phyloP scores from a whole-genome alignment of 2,113 vertebrate genomes.

The Thalassoma bifasciatum region DNA sequence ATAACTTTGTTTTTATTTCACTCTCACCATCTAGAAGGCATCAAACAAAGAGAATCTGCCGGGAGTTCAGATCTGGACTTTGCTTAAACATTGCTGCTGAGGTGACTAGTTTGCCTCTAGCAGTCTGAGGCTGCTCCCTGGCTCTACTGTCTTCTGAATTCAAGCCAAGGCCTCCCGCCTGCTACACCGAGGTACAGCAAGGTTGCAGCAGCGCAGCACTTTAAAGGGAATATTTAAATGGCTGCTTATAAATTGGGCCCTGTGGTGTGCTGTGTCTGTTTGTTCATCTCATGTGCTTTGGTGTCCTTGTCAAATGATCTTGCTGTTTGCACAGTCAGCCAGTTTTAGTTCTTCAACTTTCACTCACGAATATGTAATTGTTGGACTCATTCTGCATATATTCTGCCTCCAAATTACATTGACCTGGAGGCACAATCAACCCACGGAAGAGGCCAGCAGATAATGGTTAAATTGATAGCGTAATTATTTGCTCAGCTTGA shows the following conservation, averaged over 20 bases:
- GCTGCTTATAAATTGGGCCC: slow-evolving; percentile 59
- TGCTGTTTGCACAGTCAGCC: slow-evolving; percentile 33
- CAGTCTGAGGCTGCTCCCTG: slow-evolving; percentile 34
- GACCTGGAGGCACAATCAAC: slow-evolving; percentile 40
- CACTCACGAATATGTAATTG: slow-evolving; percentile 1
- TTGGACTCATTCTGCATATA: slow-evolving; percentile 14
- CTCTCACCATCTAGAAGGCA: slow-evolving; percentile 24
- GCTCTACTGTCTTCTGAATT: slow-evolving; percentile 52
- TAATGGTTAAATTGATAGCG: slow-evolving; percentile 42
- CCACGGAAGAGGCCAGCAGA: slow-evolving; percentile 26
- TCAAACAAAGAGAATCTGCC: slow-evolving; percentile 31
- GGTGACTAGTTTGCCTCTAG: slow-evolving; percentile 55
- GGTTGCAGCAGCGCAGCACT: slow-evolving; percentile 53
- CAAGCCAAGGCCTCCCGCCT: slow-evolving; percentile 62
- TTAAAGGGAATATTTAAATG: slow-evolving; percentile 71
- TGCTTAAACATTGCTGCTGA: slow-evolving; percentile 49
- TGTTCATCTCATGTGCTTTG: slow-evolving; percentile 49
- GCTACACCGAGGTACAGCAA: slow-evolving; percentile 43
- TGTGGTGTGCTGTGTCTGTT: slow-evolving; percentile 46
- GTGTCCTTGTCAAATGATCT: slow-evolving; percentile 60
- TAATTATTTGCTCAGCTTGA: slow-evolving; percentile 58
- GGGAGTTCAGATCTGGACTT: slow-evolving; percentile 53
- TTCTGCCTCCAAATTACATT: slow-evolving; percentile 40
- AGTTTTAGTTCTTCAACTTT: slow-evolving; percentile 26
- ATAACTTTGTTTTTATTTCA: neutral